Percentiles rank a stretch among this genome's conserved stretches.
Conservation (phyloP, 2,888 invertebrate genomes). For the Torymus aiolomorphi region DNA sequence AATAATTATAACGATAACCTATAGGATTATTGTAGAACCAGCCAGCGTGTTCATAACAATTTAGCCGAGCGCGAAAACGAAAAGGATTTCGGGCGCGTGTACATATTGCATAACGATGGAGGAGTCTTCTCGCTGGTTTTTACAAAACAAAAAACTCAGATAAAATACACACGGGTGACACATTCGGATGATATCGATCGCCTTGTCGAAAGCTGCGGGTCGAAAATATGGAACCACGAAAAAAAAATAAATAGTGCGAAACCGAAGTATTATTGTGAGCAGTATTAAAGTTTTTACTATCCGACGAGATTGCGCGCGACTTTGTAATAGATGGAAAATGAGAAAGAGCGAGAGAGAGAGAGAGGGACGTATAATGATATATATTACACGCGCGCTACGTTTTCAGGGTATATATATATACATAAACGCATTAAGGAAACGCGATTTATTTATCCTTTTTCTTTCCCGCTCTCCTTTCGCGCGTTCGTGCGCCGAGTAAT, state of each 20-base stretch:
- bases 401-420: slow-evolving; percentile 27
- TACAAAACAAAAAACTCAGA: too few species aligned
- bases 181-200: too few species aligned
- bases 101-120: slow-evolving; percentile 3
- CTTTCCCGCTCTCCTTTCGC: too few species aligned
- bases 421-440: not conserved
- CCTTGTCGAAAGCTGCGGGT: too few species aligned
- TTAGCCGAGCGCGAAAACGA: too few species aligned
- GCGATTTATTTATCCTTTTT: too few species aligned
- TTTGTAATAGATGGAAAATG: slow-evolving; percentile 7
- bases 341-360: not conserved
- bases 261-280: slow-evolving; percentile 51
- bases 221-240: not conserved
- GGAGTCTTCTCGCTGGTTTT: not conserved
- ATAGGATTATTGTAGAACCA: slow-evolving; percentile 27
- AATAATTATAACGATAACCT: slow-evolving; percentile 3
- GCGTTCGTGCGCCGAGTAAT: too few species aligned
- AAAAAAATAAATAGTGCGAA: not conserved
- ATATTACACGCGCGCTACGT: slow-evolving; percentile 20
- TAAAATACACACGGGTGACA: too few species aligned
- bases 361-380: not conserved
- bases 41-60: slow-evolving; percentile 32
- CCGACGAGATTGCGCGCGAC: slow-evolving; percentile 34
- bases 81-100: too few species aligned
- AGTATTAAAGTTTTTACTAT: slow-evolving; percentile 53